These are phyloP conservation scores for Gadopsis marmoratus DNA, from an alignment of 2,797 vertebrate species.

Conservation along the genomic window DNA sequence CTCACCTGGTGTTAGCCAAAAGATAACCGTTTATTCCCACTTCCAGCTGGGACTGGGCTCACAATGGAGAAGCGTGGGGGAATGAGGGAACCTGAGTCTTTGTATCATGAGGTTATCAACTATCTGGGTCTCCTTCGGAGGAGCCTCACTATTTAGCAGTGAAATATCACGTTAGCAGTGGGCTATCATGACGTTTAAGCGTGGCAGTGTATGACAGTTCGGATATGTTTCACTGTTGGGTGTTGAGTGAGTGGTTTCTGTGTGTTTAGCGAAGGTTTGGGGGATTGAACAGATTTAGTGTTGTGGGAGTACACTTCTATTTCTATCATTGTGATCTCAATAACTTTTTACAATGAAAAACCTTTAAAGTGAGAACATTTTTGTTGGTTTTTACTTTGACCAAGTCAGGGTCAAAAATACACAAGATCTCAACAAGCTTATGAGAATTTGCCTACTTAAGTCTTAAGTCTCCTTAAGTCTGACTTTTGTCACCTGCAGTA, in stretches of 20 bases:
- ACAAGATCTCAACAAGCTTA: constrained; percentile 48
- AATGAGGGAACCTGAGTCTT: constrained; percentile 14
- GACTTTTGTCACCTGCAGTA: constrained; percentile 71
- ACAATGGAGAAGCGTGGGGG: constrained; percentile 18
- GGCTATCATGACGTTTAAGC: too few species aligned
- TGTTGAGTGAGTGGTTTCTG: too few species aligned
- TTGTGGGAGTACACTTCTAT: too few species aligned
- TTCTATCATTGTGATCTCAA: too few species aligned
- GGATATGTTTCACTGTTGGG: too few species aligned
- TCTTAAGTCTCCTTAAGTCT: constrained; percentile 50
- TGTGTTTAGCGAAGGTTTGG: too few species aligned
- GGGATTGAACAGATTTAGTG: too few species aligned
- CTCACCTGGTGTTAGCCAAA: constrained; percentile 48
- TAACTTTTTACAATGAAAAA: too few species aligned
- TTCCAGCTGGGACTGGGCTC: constrained; percentile 11
- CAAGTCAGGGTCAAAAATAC: constrained; percentile 52
- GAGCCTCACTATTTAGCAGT: constrained; percentile 39
- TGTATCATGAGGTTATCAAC: constrained; percentile 22
- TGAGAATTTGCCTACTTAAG: constrained; percentile 63
- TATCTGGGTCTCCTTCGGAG: constrained; percentile 28
- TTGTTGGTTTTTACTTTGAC: too few species aligned
- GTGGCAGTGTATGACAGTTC: too few species aligned
- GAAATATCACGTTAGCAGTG: too few species aligned
- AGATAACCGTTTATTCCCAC: constrained; percentile 36
- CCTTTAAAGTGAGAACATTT: too few species aligned